phyloP scores from a whole-genome alignment of 2,113 vertebrate genomes.

The Poecilia latipinna region DNA sequence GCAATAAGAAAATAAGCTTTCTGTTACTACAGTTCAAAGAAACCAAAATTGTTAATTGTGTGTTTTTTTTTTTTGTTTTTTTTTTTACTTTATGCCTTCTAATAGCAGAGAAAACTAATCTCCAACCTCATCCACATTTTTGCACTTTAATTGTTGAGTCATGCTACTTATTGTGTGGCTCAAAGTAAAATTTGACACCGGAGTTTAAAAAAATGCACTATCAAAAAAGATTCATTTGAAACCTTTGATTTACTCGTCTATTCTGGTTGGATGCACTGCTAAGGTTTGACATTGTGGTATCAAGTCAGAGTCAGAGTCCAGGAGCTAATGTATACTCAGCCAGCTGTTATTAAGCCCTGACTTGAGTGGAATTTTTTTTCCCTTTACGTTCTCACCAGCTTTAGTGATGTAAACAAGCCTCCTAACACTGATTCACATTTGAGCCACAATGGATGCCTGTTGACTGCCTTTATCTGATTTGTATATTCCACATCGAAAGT shows the following conservation, averaged over 20 bases:
- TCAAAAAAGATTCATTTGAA: no score
- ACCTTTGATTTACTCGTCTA: no score
- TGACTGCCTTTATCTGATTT: slow-evolving; percentile 56
- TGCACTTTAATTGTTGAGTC: neutral
- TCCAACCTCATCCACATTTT: neutral
- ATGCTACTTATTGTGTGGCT: neutral
- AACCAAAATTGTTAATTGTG: neutral
- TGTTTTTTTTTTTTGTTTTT: neutral
- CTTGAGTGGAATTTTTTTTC: slow-evolving; percentile 1
- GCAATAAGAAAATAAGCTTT: no score
- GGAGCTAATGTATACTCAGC: neutral
- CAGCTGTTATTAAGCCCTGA: slow-evolving; percentile 15
- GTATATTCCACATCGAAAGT: slow-evolving; percentile 49
- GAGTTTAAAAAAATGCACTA: no score
- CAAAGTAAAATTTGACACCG: no score
- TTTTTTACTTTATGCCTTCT: neutral
- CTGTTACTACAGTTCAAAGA: neutral
- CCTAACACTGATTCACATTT: slow-evolving; percentile 18
- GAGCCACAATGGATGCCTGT: slow-evolving; percentile 22
- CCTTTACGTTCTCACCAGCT: slow-evolving; percentile 10
- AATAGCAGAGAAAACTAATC: neutral
- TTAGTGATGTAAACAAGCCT: slow-evolving; percentile 24
- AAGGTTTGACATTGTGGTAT: neutral
- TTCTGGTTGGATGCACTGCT: neutral
- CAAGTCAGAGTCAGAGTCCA: neutral